A percentile compares a stretch with the other conserved stretches of the same genome.
These are phyloP conservation scores for Trachurus trachurus DNA, from an alignment of 2,797 vertebrate species.

Conservation along the genomic window DNA sequence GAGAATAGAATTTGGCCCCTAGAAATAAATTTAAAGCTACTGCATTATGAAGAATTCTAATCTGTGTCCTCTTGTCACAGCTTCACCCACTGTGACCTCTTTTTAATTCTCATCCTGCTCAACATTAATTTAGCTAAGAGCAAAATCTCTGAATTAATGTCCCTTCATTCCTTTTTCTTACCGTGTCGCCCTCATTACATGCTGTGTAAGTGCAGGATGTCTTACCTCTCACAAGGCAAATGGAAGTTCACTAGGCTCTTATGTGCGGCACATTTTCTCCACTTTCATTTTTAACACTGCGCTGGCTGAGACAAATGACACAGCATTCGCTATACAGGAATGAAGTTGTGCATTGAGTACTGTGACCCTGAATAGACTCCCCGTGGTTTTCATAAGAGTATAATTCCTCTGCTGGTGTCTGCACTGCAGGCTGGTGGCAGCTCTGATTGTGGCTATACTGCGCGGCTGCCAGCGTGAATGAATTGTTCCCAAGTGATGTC, in stretches of 20 bases:
- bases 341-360: constrained; percentile 67
- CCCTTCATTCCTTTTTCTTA: constrained; percentile 61
- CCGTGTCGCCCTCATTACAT: constrained; percentile 75
- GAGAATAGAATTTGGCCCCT: constrained; percentile 67
- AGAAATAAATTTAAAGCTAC: constrained; percentile 73
- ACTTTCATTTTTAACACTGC: constrained; percentile 56
- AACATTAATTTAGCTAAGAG: constrained; percentile 79
- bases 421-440: constrained; percentile 73
- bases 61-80: constrained; percentile 76
- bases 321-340: constrained; percentile 53
- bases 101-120: constrained; percentile 76
- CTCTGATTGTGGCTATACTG: constrained; percentile 75
- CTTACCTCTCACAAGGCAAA: constrained; percentile 64
- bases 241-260: constrained; percentile 57
- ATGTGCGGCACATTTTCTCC: constrained; percentile 61
- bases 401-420: constrained; percentile 77
- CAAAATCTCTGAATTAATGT: constrained; percentile 76
- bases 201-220: constrained; percentile 61
- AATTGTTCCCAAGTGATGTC: constrained; percentile 79
- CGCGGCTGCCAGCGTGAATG: constrained; percentile 73
- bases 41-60: constrained; percentile 70
- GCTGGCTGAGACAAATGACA: constrained; percentile 66
- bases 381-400: constrained; percentile 74
- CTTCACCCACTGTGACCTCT: constrained; percentile 76
- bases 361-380: constrained; percentile 69